Conservation (phyloP, 2,888 invertebrate species). For the Epirrhoe tristata region DNA sequence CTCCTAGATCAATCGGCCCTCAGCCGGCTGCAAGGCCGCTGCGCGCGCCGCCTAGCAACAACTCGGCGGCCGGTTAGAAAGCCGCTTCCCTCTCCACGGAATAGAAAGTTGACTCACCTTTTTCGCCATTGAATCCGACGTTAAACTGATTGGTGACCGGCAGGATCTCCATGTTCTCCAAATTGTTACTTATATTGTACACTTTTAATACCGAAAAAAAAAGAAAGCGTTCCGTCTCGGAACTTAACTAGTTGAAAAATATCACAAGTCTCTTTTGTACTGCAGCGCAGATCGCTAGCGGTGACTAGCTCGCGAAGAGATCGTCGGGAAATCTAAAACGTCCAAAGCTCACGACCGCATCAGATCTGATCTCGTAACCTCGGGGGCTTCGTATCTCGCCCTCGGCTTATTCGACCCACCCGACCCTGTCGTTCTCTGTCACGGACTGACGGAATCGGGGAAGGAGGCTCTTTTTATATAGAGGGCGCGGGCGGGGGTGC, state of each 20-base stretch:
- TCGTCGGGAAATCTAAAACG: conserved; percentile 76
- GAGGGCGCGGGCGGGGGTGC: conserved; percentile 71
- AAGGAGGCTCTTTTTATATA: conserved; percentile 76
- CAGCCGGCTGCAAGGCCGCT: conserved; percentile 37
- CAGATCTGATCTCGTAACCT: conserved; percentile 85
- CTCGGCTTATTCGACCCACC: conserved; percentile 79
- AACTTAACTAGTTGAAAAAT: conserved; percentile 82
- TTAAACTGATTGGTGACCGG: conserved; percentile 91
- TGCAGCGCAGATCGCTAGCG: conserved; percentile 75
- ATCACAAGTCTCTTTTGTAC: conserved; percentile 86
- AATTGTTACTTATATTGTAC: conserved; percentile 85
- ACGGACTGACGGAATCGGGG: conserved; percentile 80
- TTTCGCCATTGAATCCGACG: conserved; percentile 91
- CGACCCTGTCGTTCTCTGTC: conserved; percentile 81
- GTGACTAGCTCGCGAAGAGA: conserved; percentile 79
- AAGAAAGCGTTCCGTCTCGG: conserved; percentile 77
- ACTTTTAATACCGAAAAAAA: conserved; percentile 79
- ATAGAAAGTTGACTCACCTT: conserved; percentile 88
- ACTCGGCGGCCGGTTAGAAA: conserved; percentile 72
- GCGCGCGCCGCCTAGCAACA: conserved; percentile 82
- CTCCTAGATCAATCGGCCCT: background rate
- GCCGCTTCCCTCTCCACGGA: conserved; percentile 67
- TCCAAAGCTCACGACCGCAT: conserved; percentile 79
- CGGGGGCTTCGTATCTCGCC: conserved; percentile 81
- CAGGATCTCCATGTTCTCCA: conserved; percentile 91